Conservation (phyloP, 2,888 invertebrate species). For the Agonopterix arenella region DNA sequence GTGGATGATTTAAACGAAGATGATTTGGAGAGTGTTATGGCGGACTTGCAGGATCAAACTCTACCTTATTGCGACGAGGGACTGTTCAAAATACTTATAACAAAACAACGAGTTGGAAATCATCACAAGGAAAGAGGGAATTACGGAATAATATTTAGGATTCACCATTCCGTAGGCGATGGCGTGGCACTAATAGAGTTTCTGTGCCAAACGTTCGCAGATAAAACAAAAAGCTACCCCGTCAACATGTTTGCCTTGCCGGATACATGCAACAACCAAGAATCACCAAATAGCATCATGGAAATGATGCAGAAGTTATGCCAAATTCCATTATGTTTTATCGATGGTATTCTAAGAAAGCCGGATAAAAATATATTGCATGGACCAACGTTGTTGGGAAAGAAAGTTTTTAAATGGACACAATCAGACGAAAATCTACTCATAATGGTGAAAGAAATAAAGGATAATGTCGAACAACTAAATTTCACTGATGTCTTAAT, state of each 20-base stretch:
- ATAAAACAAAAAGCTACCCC: conserved; percentile 28
- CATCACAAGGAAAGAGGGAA: conserved; percentile 21
- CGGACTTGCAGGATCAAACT: conserved; percentile 46
- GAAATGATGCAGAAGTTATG: conserved; percentile 31
- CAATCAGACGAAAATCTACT: conserved; percentile 46
- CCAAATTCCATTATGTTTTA: conserved; percentile 34
- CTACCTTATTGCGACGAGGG: conserved; percentile 62
- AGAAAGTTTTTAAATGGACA: conserved; percentile 57
- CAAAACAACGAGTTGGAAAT: conserved; percentile 30
- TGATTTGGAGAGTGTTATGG: conserved; percentile 47
- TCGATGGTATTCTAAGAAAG: conserved; percentile 34
- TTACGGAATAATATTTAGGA: conserved; percentile 65
- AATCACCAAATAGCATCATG: conserved; percentile 22
- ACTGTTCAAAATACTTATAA: conserved; percentile 71
- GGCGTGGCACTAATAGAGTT: conserved; percentile 68
- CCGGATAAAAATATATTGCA: conserved; percentile 60
- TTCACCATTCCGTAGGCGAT: conserved; percentile 75
- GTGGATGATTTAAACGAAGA: conserved; percentile 25
- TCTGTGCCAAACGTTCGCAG: conserved; percentile 59
- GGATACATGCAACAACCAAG: conserved; percentile 15
- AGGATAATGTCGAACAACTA: conserved; percentile 31
- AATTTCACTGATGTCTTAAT: conserved; percentile 66
- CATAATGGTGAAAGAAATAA: conserved; percentile 44
- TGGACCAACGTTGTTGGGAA: conserved; percentile 52
- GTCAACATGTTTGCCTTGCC: conserved; percentile 26